Conservation (phyloP, 2,113 vertebrate species). For the Bombycilla garrulus region DNA sequence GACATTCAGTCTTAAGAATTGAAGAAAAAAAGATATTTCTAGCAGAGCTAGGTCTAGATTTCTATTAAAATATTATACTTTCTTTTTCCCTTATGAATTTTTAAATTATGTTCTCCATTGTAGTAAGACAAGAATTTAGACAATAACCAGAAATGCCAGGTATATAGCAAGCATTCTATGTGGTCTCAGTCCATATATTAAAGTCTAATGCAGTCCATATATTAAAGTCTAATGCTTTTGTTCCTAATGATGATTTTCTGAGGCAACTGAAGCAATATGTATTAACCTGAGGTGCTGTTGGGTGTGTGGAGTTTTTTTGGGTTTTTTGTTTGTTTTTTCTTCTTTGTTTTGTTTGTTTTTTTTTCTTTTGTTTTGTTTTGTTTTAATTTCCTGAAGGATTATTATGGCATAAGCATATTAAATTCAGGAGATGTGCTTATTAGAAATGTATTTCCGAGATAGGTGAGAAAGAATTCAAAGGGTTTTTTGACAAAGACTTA, state of each 20-base stretch:
- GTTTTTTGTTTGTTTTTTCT: too few species aligned
- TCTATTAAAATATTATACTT: not conserved
- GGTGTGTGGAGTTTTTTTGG: rapidly evolving
- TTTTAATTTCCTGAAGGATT: not conserved
- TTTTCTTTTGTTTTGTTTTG: too few species aligned
- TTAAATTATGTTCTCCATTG: not conserved
- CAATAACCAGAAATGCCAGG: not conserved
- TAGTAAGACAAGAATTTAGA: not conserved
- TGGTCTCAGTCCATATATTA: not conserved
- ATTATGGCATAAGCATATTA: not conserved
- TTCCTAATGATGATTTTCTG: not conserved
- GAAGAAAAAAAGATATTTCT: not conserved
- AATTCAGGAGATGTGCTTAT: not conserved
- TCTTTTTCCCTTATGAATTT: not conserved
- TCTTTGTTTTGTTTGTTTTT: too few species aligned
- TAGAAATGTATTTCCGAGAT: not conserved
- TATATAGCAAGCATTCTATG: not conserved
- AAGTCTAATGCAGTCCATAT: not conserved
- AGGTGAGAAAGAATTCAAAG: not conserved
- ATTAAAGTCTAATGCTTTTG: not conserved
- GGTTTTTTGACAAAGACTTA: not conserved
- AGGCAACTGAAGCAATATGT: not conserved
- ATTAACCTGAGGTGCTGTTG: not conserved
- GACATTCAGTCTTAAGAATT: rapidly evolving
- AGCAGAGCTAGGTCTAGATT: not conserved